A percentile compares a stretch with the other conserved stretches of the same genome.
Evolutionary conservation across 2,797 vertebrate genomes (phyloP).

Genomic region (Lepidocolaptes lacrymiger): DNA sequence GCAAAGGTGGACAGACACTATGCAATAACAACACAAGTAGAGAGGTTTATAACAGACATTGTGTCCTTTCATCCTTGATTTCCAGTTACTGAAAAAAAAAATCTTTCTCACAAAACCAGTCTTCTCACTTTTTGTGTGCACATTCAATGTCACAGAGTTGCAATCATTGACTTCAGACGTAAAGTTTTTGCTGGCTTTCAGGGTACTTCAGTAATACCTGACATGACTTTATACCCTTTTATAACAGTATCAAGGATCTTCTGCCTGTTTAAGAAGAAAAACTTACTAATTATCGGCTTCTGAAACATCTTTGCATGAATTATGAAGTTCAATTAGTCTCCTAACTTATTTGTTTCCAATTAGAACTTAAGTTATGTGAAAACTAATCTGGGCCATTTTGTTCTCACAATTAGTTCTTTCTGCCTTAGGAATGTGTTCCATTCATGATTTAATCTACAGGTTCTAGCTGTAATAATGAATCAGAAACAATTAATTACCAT

Average conservation of each 20-base stretch:
- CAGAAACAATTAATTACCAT: background rate
- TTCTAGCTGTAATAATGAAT: background rate
- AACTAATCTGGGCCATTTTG: background rate
- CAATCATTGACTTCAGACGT: background rate
- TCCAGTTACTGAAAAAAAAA: background rate
- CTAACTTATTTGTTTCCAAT: background rate
- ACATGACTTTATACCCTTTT: background rate
- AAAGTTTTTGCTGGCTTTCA: background rate
- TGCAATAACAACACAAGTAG: background rate
- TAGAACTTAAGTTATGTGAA: background rate
- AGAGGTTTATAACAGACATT: background rate
- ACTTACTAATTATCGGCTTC: background rate
- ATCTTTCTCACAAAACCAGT: fast-evolving
- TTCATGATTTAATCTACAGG: background rate
- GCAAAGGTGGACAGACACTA: background rate
- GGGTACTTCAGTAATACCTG: background rate
- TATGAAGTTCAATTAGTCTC: background rate
- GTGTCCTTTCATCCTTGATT: background rate
- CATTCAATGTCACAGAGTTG: background rate
- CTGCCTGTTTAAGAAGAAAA: background rate
- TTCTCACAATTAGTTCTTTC: background rate
- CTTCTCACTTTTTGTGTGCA: background rate
- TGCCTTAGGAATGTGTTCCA: background rate
- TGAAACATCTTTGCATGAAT: background rate
- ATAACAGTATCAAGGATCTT: background rate